Base-by-base conservation (phyloP, 2,113 vertebrate species). In the Nansenia antarctica region DNA sequence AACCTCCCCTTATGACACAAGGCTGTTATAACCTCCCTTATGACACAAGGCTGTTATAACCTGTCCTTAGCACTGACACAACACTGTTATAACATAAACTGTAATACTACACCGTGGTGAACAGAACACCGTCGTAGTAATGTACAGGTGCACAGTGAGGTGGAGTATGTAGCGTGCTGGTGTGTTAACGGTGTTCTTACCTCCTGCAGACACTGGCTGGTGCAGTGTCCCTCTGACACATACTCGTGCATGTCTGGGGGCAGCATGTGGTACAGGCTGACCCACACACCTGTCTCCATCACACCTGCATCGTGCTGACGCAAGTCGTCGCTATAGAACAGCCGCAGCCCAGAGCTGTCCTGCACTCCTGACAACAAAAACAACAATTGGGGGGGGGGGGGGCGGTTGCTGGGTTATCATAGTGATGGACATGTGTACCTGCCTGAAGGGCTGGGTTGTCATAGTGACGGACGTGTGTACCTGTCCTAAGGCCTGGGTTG, bases 281-380 rank as follows among this genome's bases (percentile, higher is more conserved):
- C 94, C 95, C 94, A 96, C 66, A 96, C 92, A 65, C 95, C 95
- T 0, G 93, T 93, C 87, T 96, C 94, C 53, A 96, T 93, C 72
- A 95, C 92, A 15, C 95, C 95, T 3, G 94, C 94, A 75, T 96
- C 95, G 0, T 94, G 94, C 77, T 87, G 88, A 78, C 94, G 88
- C 86, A 93, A 77, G 70, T 83, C 82, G 0, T 84, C 74, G 2
- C 93, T 96, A 57, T 95, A 93, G 85, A 91, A 90, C 20, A 96
- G 49, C 71, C 92, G 90, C 74, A 96, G 83, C 55, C 95, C 95
- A 29, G 95, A 96, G 79, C 84, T 95, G 87, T 95, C 95, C 79
- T 92, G 81, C 77, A 94, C 82, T n/a, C 93, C 95, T 96, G 66
- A 20, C 27, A 8, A 31, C 3, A 27, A 31, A 7, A 58, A n/a